These are phyloP conservation scores for Megalops cyprinoides DNA, from an alignment of 2,797 vertebrate species.

Conservation along the genomic window DNA sequence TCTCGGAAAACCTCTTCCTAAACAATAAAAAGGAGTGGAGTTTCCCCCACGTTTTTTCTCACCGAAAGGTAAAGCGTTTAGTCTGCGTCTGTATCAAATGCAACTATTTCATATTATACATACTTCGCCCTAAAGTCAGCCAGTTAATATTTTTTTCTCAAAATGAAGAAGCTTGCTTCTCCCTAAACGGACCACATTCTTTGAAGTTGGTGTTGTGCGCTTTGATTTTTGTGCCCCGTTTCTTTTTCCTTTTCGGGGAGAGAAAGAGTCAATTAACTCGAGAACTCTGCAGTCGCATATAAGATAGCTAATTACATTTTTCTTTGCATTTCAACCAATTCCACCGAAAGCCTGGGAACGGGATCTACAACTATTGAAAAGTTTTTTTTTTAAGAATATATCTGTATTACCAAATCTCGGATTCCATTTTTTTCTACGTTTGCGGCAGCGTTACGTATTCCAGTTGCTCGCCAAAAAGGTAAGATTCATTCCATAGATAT, in stretches of 20 bases:
- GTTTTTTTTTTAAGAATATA: not conserved
- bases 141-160: not conserved
- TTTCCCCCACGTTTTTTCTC: conserved; percentile 8
- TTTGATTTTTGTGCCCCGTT: conserved; percentile 25
- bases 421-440: conserved; percentile 2
- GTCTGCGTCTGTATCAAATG: not conserved
- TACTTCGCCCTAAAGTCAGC: not conserved
- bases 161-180: not conserved
- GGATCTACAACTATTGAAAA: conserved; percentile 1
- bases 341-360: not conserved
- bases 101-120: not conserved
- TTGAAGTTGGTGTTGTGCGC: not conserved
- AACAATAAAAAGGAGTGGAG: conserved; percentile 16
- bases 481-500: not conserved
- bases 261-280: conserved; percentile 16
- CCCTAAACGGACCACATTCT: not conserved
- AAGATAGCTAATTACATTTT: not conserved
- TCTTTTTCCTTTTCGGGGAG: not conserved
- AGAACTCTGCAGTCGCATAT: not conserved
- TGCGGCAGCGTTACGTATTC: not conserved
- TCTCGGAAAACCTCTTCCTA: not conserved
- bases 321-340: not conserved
- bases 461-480: conserved; percentile 11
- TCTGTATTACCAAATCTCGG: conserved; percentile 8
- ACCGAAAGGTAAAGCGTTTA: conserved; percentile 14